Base-by-base conservation (phyloP, 2,888 invertebrate genomes). In the Drosophila neotestacea region DNA sequence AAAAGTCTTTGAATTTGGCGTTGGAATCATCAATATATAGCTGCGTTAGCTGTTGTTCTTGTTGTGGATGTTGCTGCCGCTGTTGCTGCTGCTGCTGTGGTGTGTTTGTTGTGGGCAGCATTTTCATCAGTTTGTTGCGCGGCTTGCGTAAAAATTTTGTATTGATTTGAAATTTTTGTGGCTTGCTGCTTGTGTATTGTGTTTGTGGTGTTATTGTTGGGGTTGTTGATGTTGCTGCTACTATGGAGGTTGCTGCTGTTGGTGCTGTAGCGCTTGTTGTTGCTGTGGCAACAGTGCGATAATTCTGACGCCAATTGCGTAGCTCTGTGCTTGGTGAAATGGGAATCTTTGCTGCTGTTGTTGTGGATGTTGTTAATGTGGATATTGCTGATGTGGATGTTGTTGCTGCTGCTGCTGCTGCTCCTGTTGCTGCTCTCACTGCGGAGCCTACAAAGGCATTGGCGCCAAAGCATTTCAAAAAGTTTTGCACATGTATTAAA, bases 1-100 rank as follows among this genome's bases (percentile, higher is more conserved):
- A 92, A 85, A 93, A 93, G 89, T 93, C 92, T 91, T 92, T 92
- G 79, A 92, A 91, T 91, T 92, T 93, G 87, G 92, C 91, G 85
- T 92, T 91, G 79, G 90, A 90, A 88, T 92, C 93, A 70, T 92
- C 92, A 67, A 50, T 87, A 73, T 70, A 81, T 71, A 77, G 55
- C 64, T 80, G 75, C 50, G 72, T 22, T 44, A 74, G 72, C 36
- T 71, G 64, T 42, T 61, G 64, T 16, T 59, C 58, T 28, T 65
- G 54, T 27, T 69, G 65, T 10, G 2, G 22, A 22, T 70, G 73
- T 6, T 61, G 39, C 4, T 70, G 66, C 6, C 70, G 77, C n/a
- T 58, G 79, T 4, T 54, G 68, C 9, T 16, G 56, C 48, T 59
- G 46, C 36, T 46, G 64, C n/a, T 51, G 63, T 41, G 61, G 10